Base-by-base conservation (phyloP, 1,140 invertebrate species). In the Drosophila pseudoobscura region DNA sequence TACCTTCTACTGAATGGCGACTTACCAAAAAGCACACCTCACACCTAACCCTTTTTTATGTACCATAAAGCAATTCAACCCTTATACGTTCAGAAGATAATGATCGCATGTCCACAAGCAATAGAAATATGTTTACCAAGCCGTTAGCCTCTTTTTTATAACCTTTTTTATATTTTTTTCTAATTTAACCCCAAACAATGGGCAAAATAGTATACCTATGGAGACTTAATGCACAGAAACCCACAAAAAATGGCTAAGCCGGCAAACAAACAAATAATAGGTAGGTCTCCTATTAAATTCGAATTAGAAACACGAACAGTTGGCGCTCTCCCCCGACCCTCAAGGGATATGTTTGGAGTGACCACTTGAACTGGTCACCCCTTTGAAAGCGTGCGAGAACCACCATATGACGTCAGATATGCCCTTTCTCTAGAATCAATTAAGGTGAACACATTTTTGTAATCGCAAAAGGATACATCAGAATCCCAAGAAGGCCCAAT, bases 251-350 rank as follows among this genome's bases (percentile, higher is more conserved):
- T 50, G 61, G 26, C 15, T 41, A 63, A 62, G 49, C 24, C 43
- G 31, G 22, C 46, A 52, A 77, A 61, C 58, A 80, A 80, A 80
- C 77, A 80, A 76, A 80, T 77, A 80, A 76, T 77, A 64, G n/a
- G 5, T 59, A 35, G 11, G 35, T 13, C 74, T 82, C 63, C 78
- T 68, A 82, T 77, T 80, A 82, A 82, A 82, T 82, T 80, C 78
- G 76, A 80, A 82, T 82, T 80, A 80, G 50, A 65, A 56, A 63
- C 73, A 76, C 69, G 73, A 80, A 80, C 78, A 80, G 73, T 73
- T 80, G 77, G 76, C 59, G 54, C 59, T 59, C 26, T 47, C 20
- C 22, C 49, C 31, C 13, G 11, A 51, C 4, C 7, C 13, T 47
- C 46, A 71, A 80, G 61, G 65, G 60, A 64, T 70, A 75, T 35